Conservation (phyloP, 2,888 invertebrate genomes). For the Tetropium fuscum region DNA sequence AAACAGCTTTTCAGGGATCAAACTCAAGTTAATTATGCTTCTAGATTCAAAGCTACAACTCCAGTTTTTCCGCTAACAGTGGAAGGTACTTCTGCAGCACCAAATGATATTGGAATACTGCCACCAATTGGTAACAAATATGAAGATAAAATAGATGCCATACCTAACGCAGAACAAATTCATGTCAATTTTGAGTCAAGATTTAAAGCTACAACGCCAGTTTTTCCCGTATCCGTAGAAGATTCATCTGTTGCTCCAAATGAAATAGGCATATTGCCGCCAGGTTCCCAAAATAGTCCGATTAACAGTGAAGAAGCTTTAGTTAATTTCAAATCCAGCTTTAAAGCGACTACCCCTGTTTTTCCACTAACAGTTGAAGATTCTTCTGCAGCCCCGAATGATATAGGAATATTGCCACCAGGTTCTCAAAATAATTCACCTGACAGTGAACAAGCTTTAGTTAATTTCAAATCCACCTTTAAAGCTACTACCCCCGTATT, state of each 20-base stretch:
- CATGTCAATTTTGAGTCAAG: background rate
- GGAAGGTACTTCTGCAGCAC: too few relatives aligned
- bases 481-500: too few relatives aligned
- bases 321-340: constrained; percentile 47
- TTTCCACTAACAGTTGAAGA: constrained; percentile 49
- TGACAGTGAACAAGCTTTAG: background rate
- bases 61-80: too few relatives aligned
- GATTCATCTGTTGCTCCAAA: constrained; percentile 3
- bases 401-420: constrained; percentile 6
- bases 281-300: background rate
- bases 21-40: background rate
- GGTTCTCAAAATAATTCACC: background rate
- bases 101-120: too few relatives aligned
- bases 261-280: background rate
- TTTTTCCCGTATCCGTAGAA: constrained; percentile 48
- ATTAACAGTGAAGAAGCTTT: constrained; percentile 1
- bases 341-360: constrained; percentile 52
- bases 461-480: constrained; percentile 29
- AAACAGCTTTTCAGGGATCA: background rate
- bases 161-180: background rate
- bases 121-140: too few relatives aligned
- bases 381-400: constrained; percentile 30
- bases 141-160: background rate
- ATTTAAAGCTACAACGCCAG: constrained; percentile 50
- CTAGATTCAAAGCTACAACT: too few relatives aligned